Evolutionary conservation across 2,113 vertebrate species (phyloP), one percentile per base, ranked within the genome.

Genomic region (Anthoscopus minutus): DNA sequence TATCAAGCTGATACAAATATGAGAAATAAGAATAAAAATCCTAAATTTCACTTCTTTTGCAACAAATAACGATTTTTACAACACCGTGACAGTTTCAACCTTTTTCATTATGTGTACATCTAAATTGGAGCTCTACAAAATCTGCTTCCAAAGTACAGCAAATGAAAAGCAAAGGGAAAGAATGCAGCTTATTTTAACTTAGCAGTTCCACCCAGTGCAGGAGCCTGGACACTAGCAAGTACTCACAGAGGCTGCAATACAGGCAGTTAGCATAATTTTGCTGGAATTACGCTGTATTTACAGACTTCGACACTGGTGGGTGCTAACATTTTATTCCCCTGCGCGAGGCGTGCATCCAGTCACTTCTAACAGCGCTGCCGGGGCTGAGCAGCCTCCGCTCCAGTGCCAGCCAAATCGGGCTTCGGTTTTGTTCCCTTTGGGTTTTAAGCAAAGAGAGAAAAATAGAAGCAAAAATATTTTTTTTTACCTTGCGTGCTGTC

Each of bases 401-500:
- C 62, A 40, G 90, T 60, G 38, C 60, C 19, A 78, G 56, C 40
- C 66, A 58, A 76, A 47, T 92, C 85, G 1, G 73, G 44, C 60
- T 94, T 64, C 3, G 8, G 38, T 4, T 69, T 91, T 77, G 48
- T 87, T 67, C 74, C 84, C 70, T 94, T 35, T 37, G 48, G 42
- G 13, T 40, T 87, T 95, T 70, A 93, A 70, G 85, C 67, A 92
- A 61, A 94, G 61, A 83, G 64, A 95, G 93, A 74, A 58, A 95
- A 92, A 96, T 47, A 96, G 66, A 97, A 93, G 60, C 86, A 72
- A 86, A 91, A 86, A 87, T 57, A 94, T 60, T 21, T 73, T 82
- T 81, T 76, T 94, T 97, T 97, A 98, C 97, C 97, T 98, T 97
- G 92, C 21, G 42, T 70, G 95, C 80, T 95, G 62, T 96, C 96